phyloP scores from a whole-genome alignment of 2,888 invertebrate species.

The Prosopocoilus inquinatus region DNA sequence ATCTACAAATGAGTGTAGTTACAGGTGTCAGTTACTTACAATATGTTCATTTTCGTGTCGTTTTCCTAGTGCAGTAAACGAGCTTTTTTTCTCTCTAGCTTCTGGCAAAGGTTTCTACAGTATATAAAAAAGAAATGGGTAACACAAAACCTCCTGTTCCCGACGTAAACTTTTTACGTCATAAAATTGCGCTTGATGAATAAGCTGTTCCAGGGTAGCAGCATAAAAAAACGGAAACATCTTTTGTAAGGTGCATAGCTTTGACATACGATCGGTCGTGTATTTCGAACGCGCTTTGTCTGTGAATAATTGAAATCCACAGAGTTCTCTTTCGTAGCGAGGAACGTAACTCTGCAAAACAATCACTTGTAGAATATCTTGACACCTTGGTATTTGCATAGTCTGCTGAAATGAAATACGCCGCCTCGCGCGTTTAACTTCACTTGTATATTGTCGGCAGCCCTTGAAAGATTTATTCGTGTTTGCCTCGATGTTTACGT shows the following conservation, averaged over 20 bases:
- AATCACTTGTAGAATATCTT: slow-evolving; percentile 22
- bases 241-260: slow-evolving; percentile 15
- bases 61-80: no score
- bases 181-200: background rate
- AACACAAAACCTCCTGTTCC: background rate
- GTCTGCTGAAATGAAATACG: slow-evolving; percentile 24
- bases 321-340: slow-evolving; percentile 25
- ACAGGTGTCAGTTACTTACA: no score
- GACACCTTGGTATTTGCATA: slow-evolving; percentile 24
- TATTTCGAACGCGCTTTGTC: slow-evolving; percentile 22
- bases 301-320: slow-evolving; percentile 33
- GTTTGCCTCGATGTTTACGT: slow-evolving; percentile 21
- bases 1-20: no score
- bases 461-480: slow-evolving; percentile 20
- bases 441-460: slow-evolving; percentile 20
- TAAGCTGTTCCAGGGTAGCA: background rate
- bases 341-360: slow-evolving; percentile 28
- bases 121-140: background rate
- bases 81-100: no score
- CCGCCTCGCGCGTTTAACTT: slow-evolving; percentile 19
- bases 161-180: background rate
- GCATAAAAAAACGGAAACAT: slow-evolving; percentile 2
- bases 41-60: no score
- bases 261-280: slow-evolving; percentile 22
- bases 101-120: no score